Percentiles rank a stretch among this genome's conserved stretches.
phyloP scores from a whole-genome alignment of 2,113 vertebrate species.

The Bostrychus sinensis region DNA sequence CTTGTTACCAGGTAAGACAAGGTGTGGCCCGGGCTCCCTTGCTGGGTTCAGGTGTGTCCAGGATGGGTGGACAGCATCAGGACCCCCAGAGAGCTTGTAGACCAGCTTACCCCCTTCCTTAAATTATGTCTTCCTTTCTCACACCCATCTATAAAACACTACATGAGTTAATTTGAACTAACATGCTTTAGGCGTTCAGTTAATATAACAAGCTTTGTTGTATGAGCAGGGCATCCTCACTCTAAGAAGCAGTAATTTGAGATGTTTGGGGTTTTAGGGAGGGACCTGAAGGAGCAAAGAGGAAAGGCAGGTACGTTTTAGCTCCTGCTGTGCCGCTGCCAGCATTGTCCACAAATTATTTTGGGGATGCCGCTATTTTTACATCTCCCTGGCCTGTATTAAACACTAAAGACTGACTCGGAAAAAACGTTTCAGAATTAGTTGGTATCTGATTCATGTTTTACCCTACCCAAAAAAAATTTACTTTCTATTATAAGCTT shows the following conservation, averaged over 20 bases:
- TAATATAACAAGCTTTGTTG: constrained; percentile 51
- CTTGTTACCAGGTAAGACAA: constrained; percentile 13
- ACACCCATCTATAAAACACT: neutral
- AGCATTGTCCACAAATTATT: neutral
- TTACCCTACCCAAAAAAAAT: no score
- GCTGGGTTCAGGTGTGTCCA: constrained; percentile 49
- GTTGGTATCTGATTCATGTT: no score
- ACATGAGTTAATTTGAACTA: no score
- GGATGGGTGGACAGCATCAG: constrained; percentile 19
- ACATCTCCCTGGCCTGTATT: neutral
- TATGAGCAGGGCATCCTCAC: constrained; percentile 23
- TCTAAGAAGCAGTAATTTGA: constrained; percentile 54
- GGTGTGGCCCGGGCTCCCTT: constrained; percentile 29
- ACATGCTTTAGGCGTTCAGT: constrained; percentile 13
- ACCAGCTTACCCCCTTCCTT: neutral
- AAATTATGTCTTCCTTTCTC: neutral
- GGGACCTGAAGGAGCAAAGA: constrained; percentile 22
- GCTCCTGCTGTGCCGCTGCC: constrained; percentile 66
- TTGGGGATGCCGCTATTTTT: neutral
- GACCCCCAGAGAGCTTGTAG: neutral
- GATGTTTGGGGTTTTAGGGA: constrained; percentile 61
- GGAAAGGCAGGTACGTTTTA: constrained; percentile 38
- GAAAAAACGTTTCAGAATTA: no score
- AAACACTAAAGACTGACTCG: constrained; percentile 1
- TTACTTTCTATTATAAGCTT: no score